Conservation (phyloP, 2,797 vertebrate genomes). For the Leptatherina wallacei region DNA sequence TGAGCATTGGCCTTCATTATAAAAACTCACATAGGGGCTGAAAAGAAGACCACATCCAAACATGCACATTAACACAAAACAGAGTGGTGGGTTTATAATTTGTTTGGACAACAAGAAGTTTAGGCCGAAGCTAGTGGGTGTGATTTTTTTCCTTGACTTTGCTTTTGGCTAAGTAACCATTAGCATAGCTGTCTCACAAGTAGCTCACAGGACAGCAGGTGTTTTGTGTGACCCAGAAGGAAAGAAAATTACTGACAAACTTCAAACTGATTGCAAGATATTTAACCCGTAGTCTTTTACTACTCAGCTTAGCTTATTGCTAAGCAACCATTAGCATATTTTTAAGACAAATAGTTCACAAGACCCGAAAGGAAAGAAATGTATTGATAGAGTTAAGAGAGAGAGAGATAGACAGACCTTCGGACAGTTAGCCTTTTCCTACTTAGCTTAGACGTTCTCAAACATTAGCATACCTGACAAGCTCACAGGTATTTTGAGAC, state of each 20-base stretch:
- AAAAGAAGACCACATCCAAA: background rate
- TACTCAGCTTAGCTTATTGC: too few species aligned
- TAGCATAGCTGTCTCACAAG: background rate
- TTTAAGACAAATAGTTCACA: too few species aligned
- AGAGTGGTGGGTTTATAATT: slow-evolving; percentile 3
- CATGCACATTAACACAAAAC: slow-evolving; percentile 6
- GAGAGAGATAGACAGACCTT: too few species aligned
- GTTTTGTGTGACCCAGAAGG: background rate
- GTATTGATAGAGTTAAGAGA: too few species aligned
- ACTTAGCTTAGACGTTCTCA: too few species aligned
- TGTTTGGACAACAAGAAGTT: slow-evolving; percentile 47
- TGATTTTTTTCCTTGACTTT: background rate
- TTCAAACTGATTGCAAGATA: background rate
- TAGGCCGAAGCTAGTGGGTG: slow-evolving; percentile 7
- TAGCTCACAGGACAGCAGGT: background rate
- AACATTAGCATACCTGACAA: too few species aligned
- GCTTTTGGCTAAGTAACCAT: too few species aligned
- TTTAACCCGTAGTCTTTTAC: too few species aligned
- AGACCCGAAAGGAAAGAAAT: too few species aligned
- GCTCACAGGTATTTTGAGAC: too few species aligned
- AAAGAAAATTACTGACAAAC: background rate
- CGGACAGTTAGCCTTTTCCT: too few species aligned
- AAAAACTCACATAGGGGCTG: slow-evolving; percentile 7
- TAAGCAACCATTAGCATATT: too few species aligned
- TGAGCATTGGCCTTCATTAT: slow-evolving; percentile 7